Conservation (phyloP, 2,888 invertebrate species). For the Nymphalis urticae region DNA sequence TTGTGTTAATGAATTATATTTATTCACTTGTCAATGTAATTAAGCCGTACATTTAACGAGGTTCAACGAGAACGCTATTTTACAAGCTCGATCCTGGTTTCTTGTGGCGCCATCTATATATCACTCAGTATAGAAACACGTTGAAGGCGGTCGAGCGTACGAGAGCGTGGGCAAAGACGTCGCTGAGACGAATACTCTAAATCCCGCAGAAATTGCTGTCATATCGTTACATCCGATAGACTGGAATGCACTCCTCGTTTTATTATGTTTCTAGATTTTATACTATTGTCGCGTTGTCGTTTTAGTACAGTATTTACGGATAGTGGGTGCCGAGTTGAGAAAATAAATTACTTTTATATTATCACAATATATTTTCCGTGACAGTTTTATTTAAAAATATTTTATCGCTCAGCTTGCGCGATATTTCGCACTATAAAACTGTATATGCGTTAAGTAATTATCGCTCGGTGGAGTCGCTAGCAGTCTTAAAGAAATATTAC, state of each 20-base stretch:
- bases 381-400: conserved; percentile 48
- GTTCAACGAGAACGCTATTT: conserved; percentile 62
- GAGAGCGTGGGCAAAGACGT: conserved; percentile 3
- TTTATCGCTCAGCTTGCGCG: conserved; percentile 38
- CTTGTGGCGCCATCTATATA: conserved; percentile 60
- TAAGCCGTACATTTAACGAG: conserved; percentile 62
- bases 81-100: conserved; percentile 59
- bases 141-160: neutral
- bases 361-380: conserved; percentile 47
- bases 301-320: conserved; percentile 52
- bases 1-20: neutral
- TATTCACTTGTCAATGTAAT: conserved; percentile 40
- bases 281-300: conserved; percentile 32
- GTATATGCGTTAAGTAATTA: conserved; percentile 36
- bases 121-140: conserved; percentile 40
- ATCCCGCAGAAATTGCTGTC: conserved; percentile 19
- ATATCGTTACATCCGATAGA: conserved; percentile 16
- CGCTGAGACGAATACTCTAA: conserved; percentile 14
- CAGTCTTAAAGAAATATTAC: conserved; percentile 34
- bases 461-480: conserved; percentile 33
- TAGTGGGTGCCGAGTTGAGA: conserved; percentile 42
- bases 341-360: conserved; percentile 52
- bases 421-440: conserved; percentile 38
- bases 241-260: conserved; percentile 12
- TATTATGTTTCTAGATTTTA: conserved; percentile 25